Conservation (phyloP, 2,888 invertebrate species). For the Tupiocoris notatus region DNA sequence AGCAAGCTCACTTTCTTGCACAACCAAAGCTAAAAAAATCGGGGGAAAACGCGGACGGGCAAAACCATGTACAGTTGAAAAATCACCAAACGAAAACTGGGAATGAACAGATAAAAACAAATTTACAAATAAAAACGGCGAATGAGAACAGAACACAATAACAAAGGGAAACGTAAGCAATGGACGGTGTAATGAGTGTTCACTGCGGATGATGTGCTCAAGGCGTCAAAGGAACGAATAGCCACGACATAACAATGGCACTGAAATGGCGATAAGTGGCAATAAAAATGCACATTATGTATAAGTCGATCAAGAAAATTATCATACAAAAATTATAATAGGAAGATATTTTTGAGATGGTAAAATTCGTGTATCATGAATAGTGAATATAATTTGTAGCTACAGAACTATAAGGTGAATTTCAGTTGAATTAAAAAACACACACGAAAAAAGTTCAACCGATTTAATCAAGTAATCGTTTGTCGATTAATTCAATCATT, state of each 20-base stretch:
- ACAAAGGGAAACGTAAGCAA: background rate
- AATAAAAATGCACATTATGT: no score
- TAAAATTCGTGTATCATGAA: no score
- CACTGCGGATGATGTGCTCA: background rate
- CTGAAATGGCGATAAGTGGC: no score
- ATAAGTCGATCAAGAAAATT: no score
- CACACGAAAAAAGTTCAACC: no score
- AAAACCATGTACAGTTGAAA: background rate
- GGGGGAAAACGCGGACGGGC: background rate
- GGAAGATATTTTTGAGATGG: no score
- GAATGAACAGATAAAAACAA: background rate
- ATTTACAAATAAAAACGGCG: background rate
- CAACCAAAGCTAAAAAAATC: background rate
- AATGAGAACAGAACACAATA: background rate
- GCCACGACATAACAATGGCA: background rate
- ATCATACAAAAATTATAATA: no score
- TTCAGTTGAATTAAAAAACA: no score
- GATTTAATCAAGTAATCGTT: no score
- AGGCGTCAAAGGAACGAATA: background rate
- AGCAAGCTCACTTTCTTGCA: background rate
- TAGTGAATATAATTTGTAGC: no score
- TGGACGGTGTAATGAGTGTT: background rate
- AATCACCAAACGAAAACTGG: background rate
- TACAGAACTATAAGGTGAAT: no score
- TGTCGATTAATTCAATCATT: background rate